A percentile compares a stretch with the other conserved stretches of the same genome.
phyloP scores from a whole-genome alignment of 2,113 vertebrate species.

The Catharus minimus region DNA sequence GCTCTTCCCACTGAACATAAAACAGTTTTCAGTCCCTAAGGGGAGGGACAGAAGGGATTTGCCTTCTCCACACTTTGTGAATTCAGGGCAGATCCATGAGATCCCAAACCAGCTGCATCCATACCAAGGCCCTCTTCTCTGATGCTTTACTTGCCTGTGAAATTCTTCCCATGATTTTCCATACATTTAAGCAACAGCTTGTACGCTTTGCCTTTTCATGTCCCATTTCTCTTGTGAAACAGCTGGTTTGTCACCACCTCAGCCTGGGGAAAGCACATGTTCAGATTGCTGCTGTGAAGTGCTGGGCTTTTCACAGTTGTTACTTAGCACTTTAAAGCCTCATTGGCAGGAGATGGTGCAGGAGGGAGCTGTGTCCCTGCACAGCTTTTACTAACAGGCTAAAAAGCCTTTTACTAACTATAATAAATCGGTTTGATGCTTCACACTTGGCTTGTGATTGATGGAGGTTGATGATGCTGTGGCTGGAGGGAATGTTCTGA shows the following conservation, averaged over 20 bases:
- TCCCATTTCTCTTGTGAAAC: background rate
- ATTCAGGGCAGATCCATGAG: background rate
- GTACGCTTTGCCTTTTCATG: background rate
- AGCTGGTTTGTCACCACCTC: background rate
- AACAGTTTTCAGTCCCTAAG: background rate
- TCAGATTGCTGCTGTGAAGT: background rate
- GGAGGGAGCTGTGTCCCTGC: background rate
- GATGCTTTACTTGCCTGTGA: background rate
- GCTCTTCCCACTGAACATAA: background rate
- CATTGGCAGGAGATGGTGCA: background rate
- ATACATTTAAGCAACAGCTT: background rate
- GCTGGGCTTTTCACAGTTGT: background rate
- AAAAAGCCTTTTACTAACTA: background rate
- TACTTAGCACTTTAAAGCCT: background rate
- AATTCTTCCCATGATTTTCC: background rate
- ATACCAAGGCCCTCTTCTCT: background rate
- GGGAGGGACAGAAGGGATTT: background rate
- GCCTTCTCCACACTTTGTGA: background rate
- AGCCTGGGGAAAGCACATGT: rapidly evolving
- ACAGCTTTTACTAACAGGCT: background rate
- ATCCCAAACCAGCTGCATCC: background rate
- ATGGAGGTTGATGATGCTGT: background rate
- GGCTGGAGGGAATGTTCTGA: background rate
- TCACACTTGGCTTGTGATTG: background rate
- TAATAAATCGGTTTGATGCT: background rate